phyloP scores from a whole-genome alignment of 2,113 vertebrate species.

The Myrmophylax atrothorax region DNA sequence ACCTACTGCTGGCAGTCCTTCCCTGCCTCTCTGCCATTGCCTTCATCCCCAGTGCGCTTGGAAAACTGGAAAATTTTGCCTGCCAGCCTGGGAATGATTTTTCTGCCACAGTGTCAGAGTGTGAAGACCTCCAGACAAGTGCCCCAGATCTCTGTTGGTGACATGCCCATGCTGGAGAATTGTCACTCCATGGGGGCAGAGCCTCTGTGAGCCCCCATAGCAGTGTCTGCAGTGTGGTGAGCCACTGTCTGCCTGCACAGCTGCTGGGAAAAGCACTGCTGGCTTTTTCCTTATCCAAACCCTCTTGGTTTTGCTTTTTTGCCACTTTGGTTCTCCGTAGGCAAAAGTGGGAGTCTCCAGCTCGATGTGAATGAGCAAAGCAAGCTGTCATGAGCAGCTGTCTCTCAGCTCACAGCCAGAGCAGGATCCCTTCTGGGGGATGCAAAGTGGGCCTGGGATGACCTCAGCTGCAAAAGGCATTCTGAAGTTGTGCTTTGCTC shows the following conservation, averaged over 20 bases:
- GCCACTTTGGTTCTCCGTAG: background rate
- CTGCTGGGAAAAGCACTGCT: background rate
- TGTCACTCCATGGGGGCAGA: rapidly evolving
- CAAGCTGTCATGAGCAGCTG: background rate
- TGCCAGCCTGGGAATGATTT: background rate
- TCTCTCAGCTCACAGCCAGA: rapidly evolving
- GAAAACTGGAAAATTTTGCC: background rate
- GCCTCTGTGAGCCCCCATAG: background rate
- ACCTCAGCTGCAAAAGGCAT: background rate
- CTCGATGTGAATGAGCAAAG: rapidly evolving
- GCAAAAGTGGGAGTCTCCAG: background rate
- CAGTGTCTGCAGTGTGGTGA: background rate
- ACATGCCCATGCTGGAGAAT: rapidly evolving
- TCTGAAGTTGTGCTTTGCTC: background rate
- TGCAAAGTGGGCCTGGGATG: background rate
- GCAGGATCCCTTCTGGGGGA: background rate
- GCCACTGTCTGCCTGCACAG: background rate
- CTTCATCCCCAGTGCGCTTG: background rate
- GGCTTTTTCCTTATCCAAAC: background rate
- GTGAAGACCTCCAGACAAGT: background rate
- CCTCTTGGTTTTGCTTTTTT: background rate
- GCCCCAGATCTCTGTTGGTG: rapidly evolving
- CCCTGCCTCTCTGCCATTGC: background rate
- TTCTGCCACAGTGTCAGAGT: background rate
- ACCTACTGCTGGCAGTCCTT: background rate